These are phyloP conservation scores for Gonioctena quinquepunctata DNA, from an alignment of 1,140 invertebrate species.

Conservation along the genomic window DNA sequence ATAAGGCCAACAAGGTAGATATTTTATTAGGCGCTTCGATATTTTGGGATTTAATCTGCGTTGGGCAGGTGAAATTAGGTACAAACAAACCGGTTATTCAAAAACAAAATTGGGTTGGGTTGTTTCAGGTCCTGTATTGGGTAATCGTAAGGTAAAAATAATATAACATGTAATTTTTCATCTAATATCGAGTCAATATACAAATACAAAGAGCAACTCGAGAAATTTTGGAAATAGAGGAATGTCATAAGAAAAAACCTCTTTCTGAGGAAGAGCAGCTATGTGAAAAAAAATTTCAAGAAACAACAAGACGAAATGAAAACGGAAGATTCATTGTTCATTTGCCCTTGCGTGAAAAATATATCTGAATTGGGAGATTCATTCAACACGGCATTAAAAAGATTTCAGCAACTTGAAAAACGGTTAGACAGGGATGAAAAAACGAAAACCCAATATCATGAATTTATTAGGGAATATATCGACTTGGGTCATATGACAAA, in stretches of 20 bases:
- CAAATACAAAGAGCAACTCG: background rate
- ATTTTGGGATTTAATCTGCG: background rate
- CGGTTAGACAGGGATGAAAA: constrained; percentile 4
- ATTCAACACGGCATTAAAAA: background rate
- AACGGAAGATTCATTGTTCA: constrained; percentile 5
- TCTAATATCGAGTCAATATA: no score
- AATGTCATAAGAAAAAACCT: background rate
- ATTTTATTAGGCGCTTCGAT: background rate
- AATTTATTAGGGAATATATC: constrained; percentile 10
- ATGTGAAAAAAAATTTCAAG: background rate
- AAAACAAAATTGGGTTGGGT: background rate
- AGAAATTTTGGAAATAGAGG: constrained; percentile 1
- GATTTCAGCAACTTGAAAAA: background rate
- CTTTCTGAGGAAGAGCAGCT: background rate
- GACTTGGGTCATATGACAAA: background rate
- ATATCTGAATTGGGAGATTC: background rate
- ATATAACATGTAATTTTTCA: background rate
- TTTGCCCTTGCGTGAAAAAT: background rate
- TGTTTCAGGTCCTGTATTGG: background rate
- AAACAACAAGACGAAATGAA: background rate
- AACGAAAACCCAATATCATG: background rate
- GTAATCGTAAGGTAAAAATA: background rate
- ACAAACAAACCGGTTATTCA: background rate
- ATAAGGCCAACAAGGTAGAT: background rate
- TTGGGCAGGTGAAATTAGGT: background rate